Base-by-base conservation (phyloP, 1,140 invertebrate species). In the Drosophila sp. region DNA sequence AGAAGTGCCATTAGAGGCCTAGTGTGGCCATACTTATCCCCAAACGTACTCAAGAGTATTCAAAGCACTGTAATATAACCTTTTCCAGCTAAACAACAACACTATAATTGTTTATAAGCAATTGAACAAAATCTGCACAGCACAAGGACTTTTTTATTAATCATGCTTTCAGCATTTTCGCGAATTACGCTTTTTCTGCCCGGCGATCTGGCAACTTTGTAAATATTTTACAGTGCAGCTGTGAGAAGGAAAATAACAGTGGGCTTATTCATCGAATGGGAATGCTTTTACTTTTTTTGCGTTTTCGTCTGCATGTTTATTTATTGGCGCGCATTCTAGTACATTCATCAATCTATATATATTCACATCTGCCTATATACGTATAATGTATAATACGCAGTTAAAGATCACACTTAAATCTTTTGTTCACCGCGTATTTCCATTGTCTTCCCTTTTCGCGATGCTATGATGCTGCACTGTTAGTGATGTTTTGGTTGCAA, bases 301-400 rank as follows among this genome's bases (percentile, higher is more conserved):
- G 58, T 54, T 79, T 68, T 72, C 66, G 40, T 67, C 23, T 66
- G 44, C 33, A 60, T 50, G 63, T 61, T 47, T 68, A 76, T 87
- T 76, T 35, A 70, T 54, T 62, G 44, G 33, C 68, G 76, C 72
- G 80, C 50, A 76, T 80, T 85, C 55, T 72, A 41, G 65, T 60
- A 71, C 74, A 81, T 65, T 79, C 62, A 77, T 80, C 66, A 70
- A 33, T 3, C n/a, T 33, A 35, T 40, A 55, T 67, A 69, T 66
- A 66, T 67, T 47, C 30, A 17, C 44, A 57, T 17, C 17, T 71
- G 25, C 35, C 40, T 54, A 40, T 62, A 66, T 65, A 61, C 47
- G 5, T 32, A 54, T 58, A n/a, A n/a, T 76, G 54, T 62, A 38
- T 65, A 72, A 79, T 86, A 86, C 83, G 83, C 83, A 86, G 79